Evolutionary conservation across 2,888 invertebrate genomes (phyloP).

Genomic region (Stenoptilia bipunctidactyla): DNA sequence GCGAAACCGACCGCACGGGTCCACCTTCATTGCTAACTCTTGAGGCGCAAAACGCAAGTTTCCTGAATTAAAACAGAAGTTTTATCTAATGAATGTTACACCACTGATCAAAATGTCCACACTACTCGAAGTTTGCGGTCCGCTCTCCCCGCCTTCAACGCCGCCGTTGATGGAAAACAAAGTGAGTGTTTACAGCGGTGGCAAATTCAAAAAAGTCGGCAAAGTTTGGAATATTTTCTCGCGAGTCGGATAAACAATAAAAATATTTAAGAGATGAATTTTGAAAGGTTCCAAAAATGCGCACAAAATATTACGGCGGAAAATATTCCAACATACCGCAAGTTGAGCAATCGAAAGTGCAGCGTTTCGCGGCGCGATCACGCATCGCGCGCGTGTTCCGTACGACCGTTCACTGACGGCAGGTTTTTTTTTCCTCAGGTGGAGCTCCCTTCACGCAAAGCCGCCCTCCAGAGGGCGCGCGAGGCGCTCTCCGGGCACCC

Average conservation of each 20-base stretch:
- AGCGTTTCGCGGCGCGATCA: slow-evolving; percentile 36
- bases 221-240: too few species aligned
- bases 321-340: slow-evolving; percentile 10
- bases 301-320: too few species aligned
- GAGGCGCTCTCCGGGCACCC: slow-evolving; percentile 27
- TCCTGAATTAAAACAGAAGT: slow-evolving; percentile 63
- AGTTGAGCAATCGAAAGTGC: slow-evolving; percentile 53
- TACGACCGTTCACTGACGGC: slow-evolving; percentile 52
- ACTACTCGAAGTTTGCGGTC: slow-evolving; percentile 60
- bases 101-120: slow-evolving; percentile 49
- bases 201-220: neutral
- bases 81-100: slow-evolving; percentile 44
- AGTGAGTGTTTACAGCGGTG: slow-evolving; percentile 56
- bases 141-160: slow-evolving; percentile 79
- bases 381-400: slow-evolving; percentile 51
- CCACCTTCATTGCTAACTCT: slow-evolving; percentile 32
- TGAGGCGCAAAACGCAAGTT: slow-evolving; percentile 42
- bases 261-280: too few species aligned
- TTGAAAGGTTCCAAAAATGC: too few species aligned
- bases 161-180: slow-evolving; percentile 75
- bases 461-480: slow-evolving; percentile 42
- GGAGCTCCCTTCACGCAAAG: slow-evolving; percentile 54
- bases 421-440: slow-evolving; percentile 28
- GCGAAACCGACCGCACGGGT: slow-evolving; percentile 54
- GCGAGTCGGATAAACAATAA: too few species aligned